phyloP scores from a whole-genome alignment of 2,888 invertebrate genomes.

The Xylophagus ater region DNA sequence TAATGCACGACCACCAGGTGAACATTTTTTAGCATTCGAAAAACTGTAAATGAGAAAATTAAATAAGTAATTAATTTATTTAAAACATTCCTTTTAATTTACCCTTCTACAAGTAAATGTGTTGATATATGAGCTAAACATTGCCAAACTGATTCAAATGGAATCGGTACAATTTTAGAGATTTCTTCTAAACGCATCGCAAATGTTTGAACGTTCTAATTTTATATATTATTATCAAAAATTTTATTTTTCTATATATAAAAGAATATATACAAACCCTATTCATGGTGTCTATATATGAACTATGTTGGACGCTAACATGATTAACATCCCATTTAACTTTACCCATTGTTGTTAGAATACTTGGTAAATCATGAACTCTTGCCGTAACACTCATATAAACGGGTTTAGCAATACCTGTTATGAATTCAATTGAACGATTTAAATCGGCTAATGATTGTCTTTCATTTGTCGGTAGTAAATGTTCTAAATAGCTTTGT shows the following conservation, averaged over 20 bases:
- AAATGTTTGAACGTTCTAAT: constrained; percentile 51
- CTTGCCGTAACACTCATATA: constrained; percentile 78
- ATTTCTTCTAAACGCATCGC: constrained; percentile 67
- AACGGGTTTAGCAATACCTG: constrained; percentile 69
- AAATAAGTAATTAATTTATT: constrained; percentile 3
- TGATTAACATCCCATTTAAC: constrained; percentile 94
- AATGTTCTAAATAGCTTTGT: constrained; percentile 72
- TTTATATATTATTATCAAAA: not conserved
- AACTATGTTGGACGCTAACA: constrained; percentile 87
- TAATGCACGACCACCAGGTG: constrained; percentile 88
- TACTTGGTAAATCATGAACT: constrained; percentile 63
- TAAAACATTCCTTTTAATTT: constrained; percentile 23
- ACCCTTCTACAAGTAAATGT: constrained; percentile 86
- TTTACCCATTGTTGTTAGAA: constrained; percentile 76
- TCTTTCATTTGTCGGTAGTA: constrained; percentile 61
- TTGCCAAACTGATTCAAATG: constrained; percentile 70
- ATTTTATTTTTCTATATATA: too few species aligned
- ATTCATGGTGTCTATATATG: constrained; percentile 70
- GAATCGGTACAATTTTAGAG: constrained; percentile 56
- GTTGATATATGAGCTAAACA: constrained; percentile 76
- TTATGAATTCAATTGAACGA: constrained; percentile 28
- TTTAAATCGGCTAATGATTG: constrained; percentile 59
- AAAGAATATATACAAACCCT: constrained; percentile 38
- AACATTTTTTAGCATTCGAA: constrained; percentile 84
- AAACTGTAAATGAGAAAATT: constrained; percentile 44